Percentiles rank a stretch among this genome's conserved stretches.
These are phyloP conservation scores for Dromas ardeola DNA, from an alignment of 2,113 vertebrate species.

Conservation along the genomic window DNA sequence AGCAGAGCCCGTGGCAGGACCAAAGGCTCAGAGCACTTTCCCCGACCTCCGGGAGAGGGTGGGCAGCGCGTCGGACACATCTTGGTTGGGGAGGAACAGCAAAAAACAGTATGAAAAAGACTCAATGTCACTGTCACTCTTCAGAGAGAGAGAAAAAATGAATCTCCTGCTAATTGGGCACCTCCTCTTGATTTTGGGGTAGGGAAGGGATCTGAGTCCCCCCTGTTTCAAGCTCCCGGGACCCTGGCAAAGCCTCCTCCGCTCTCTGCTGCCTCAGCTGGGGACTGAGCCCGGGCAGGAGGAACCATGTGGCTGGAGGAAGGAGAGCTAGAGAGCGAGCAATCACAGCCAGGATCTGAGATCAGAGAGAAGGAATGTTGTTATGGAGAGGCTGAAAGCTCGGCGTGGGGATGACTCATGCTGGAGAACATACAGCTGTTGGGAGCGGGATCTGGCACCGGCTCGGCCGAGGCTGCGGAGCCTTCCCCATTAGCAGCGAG, in stretches of 20 bases:
- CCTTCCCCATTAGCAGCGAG: neutral
- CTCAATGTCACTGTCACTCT: neutral
- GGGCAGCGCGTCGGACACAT: fast-evolving
- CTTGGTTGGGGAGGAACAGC: neutral
- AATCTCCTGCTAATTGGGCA: neutral
- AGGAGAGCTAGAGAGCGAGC: neutral
- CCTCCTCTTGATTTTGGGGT: neutral
- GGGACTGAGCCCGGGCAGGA: neutral
- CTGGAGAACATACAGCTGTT: constrained; percentile 58
- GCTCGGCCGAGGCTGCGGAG: neutral
- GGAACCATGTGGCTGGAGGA: constrained; percentile 9
- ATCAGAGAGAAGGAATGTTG: constrained; percentile 68
- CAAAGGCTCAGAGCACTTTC: neutral
- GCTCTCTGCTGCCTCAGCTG: neutral
- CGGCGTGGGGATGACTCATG: constrained; percentile 34
- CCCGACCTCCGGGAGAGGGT: neutral
- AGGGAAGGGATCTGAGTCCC: neutral
- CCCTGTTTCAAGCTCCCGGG: neutral
- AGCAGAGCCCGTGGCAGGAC: neutral
- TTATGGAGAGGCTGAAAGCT: constrained; percentile 56
- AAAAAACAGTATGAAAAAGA: fast-evolving
- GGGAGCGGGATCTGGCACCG: neutral
- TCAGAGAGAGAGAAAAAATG: neutral
- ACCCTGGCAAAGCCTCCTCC: neutral
- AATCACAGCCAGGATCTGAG: constrained; percentile 49